Base-by-base conservation (phyloP, 2,113 vertebrate species). In the Telmatochromis brichardi region DNA sequence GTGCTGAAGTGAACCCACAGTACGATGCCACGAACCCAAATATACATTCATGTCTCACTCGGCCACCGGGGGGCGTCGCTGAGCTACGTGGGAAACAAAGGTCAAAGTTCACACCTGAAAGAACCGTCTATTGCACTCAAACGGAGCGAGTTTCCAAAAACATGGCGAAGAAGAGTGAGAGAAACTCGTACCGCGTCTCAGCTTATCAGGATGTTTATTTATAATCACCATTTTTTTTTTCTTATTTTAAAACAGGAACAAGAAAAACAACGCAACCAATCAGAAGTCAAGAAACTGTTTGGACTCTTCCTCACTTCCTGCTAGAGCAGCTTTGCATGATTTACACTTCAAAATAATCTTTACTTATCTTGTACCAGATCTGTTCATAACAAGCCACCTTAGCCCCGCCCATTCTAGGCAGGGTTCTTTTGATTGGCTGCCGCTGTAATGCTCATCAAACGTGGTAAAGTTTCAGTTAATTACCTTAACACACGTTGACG, bases 11-110 rank as follows among this genome's bases (percentile, higher is more conserved):
- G 85, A 82, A 12, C 82, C 96, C 96, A 97, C 95, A 96, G 96
- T 95, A 94, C 96, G 94, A 96, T 95, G 95, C 94, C 96, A 95
- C 94, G 94, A 92, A 80, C 83, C 94, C 96, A 96, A 95, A 80
- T 95, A 93, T 95, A 96, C 97, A 98, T 98, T 98, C 97, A 96
- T 96, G 90, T 89, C 87, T 94, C 84, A 86, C 45, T 78, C 9
- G 83, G 71, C 91, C 90, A 93, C 87, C 86, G 85, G 88, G 89
- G 94, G 84, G 84, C 54, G 60, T 85, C 47, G 11, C 95, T 96
- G 86, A 68, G 85, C 86, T 31, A 84, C 12, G 51, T 12, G 42
- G 45, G 31, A 80, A 14, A 54, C 8, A 68, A 50, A 80, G 35
- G 15, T 76, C 23, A 78, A 47, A 76, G 68, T 47, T 76, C 15